phyloP scores from a whole-genome alignment of 1,140 invertebrate species.

The Leguminivora glycinivorella region DNA sequence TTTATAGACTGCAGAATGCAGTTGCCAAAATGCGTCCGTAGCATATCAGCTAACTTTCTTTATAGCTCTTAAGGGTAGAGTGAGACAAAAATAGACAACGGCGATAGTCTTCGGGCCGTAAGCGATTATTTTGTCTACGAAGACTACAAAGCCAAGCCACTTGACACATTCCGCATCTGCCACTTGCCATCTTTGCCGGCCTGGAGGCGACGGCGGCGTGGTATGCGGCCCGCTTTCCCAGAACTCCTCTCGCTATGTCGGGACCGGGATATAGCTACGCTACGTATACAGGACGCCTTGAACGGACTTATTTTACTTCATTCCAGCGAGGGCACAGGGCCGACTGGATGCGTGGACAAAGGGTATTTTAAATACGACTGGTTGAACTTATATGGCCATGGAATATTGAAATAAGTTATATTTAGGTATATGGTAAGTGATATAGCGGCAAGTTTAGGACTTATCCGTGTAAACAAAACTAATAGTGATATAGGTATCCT shows the following conservation, averaged over 20 bases:
- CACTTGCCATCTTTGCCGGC: neutral
- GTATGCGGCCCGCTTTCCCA: slow-evolving; percentile 75
- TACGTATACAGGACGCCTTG: slow-evolving; percentile 10
- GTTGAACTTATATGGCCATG: neutral
- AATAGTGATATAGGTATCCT: too few relatives aligned
- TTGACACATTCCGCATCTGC: neutral
- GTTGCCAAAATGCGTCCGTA: too few relatives aligned
- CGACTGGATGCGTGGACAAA: neutral
- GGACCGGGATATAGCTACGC: slow-evolving; percentile 19
- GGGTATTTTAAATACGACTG: neutral
- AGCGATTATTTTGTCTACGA: too few relatives aligned
- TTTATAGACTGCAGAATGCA: too few relatives aligned
- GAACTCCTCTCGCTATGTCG: slow-evolving; percentile 48
- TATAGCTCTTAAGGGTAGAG: too few relatives aligned
- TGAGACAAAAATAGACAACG: too few relatives aligned
- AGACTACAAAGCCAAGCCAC: too few relatives aligned
- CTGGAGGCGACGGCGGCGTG: slow-evolving; percentile 56
- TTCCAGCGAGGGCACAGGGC: slow-evolving; percentile 24
- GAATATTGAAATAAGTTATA: too few relatives aligned
- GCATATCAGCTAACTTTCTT: too few relatives aligned
- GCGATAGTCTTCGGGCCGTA: neutral
- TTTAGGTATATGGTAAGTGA: too few relatives aligned
- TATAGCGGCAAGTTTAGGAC: too few relatives aligned
- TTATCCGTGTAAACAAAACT: too few relatives aligned
- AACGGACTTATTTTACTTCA: slow-evolving; percentile 26